Conservation (phyloP, 2,888 invertebrate genomes). For the Ceramica pisi region DNA sequence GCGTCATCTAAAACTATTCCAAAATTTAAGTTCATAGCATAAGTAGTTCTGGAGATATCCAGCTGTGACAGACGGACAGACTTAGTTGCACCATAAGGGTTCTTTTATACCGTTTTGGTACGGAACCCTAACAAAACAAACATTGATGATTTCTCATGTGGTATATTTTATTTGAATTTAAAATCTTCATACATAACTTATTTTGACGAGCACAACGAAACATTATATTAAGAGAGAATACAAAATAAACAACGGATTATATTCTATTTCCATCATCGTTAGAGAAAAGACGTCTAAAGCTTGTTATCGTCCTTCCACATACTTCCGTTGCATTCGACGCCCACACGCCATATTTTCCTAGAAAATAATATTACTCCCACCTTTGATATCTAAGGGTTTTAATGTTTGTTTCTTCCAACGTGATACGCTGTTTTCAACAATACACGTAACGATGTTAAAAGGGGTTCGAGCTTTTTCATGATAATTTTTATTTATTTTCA, state of each 20-base stretch:
- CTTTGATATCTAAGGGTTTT: not conserved
- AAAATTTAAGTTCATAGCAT: no score
- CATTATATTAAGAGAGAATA: no score
- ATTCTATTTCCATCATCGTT: conserved; percentile 13
- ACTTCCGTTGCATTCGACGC: not conserved
- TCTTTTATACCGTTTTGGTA: no score
- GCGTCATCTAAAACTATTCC: no score
- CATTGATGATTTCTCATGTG: no score
- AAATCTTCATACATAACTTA: not conserved
- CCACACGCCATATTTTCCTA: conserved; percentile 3
- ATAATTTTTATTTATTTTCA: no score
- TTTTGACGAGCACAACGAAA: not conserved
- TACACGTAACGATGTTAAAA: not conserved
- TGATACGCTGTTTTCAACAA: not conserved
- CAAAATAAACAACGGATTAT: not conserved
- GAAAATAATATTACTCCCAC: conserved; percentile 11
- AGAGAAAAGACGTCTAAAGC: not conserved
- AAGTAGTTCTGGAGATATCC: no score
- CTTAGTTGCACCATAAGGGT: no score
- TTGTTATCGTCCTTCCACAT: conserved; percentile 2
- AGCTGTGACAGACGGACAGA: no score
- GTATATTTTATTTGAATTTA: no score
- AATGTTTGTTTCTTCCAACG: not conserved
- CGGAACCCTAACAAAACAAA: no score
- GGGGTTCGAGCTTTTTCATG: no score